Base-by-base conservation (phyloP, 23 tunicate genomes). In the Clavelina lepadiformis region DNA sequence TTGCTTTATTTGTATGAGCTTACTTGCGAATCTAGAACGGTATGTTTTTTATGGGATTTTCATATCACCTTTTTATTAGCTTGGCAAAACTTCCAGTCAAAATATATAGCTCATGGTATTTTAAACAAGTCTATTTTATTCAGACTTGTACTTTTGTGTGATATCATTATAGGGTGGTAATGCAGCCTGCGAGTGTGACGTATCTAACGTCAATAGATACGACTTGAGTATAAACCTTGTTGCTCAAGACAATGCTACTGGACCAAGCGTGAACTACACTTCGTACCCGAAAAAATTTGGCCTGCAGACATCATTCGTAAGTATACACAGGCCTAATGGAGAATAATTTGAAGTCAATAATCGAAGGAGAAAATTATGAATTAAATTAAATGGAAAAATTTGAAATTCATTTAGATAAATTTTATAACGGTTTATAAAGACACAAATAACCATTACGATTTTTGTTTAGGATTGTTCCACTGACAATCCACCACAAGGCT, bases 1-100 rank as follows among this genome's bases (percentile, higher is more conserved):
- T 66, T 88, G 54, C 72, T 88, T 22, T 88, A 88, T 52, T 72
- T 67, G 3, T 68, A 65, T 73, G 44, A 61, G 25, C 78, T 79
- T 25, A 51, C 53, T 1, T 86, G 95, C 38, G 24, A 19, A 2
- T 35, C 80, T 0, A 20, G 31, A 5, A 29, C 61, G 68, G 84
- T 78, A 58, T 46, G 69, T 28, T n/a, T n/a, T n/a, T n/a, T n/a
- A n/a, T n/a, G n/a, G n/a, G 49, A 41, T 8, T 15, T 41, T 41
- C 15, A 11, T 41, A 15, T 24, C 31, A 7, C 24, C 7, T n/a
- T 53, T 53, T 53, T 53, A 53, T 22, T 25, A 53, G 24, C 59
- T 20, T 11, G 11, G 11, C 49, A 13, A 11, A 25, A 53, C 59
- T 53, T 11, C 59, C 22, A 11, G 59, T 53, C 23, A 20, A 11